These are phyloP conservation scores for Drosophila cognata DNA, from an alignment of 2,888 invertebrate species.

Conservation along the genomic window DNA sequence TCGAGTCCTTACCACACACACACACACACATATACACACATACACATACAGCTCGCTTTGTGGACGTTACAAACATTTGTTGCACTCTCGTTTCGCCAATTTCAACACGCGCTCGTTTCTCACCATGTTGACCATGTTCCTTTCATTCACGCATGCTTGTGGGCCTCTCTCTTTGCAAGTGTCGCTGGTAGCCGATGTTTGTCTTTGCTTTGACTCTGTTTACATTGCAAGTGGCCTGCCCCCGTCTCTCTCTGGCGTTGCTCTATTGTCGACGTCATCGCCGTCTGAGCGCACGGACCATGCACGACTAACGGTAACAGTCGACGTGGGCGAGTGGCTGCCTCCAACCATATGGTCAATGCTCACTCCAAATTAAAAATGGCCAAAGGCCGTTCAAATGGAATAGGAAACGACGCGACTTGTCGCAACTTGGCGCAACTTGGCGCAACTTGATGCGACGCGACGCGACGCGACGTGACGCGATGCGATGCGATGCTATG, in stretches of 20 bases:
- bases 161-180: constrained; percentile 14
- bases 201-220: constrained; percentile 50
- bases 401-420: constrained; percentile 48
- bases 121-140: constrained; percentile 29
- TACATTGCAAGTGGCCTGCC: constrained; percentile 54
- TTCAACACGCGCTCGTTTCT: constrained; percentile 48
- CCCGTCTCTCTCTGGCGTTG: background rate
- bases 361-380: constrained; percentile 66
- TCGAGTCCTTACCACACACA: constrained; percentile 24
- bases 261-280: constrained; percentile 45
- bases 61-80: constrained; percentile 62
- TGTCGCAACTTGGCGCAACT: background rate
- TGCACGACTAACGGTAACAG: constrained; percentile 11
- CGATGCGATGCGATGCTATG: constrained; percentile 50
- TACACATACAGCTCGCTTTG: constrained; percentile 36
- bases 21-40: background rate
- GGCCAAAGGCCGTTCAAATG: constrained; percentile 54
- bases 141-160: constrained; percentile 19
- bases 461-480: constrained; percentile 17
- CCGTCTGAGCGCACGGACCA: constrained; percentile 6
- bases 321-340: constrained; percentile 34
- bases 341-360: constrained; percentile 69
- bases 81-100: constrained; percentile 58
- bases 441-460: constrained; percentile 24
- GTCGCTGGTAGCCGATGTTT: background rate